phyloP scores from a whole-genome alignment of 1,140 invertebrate species.

The Frieseomelitta varia region DNA sequence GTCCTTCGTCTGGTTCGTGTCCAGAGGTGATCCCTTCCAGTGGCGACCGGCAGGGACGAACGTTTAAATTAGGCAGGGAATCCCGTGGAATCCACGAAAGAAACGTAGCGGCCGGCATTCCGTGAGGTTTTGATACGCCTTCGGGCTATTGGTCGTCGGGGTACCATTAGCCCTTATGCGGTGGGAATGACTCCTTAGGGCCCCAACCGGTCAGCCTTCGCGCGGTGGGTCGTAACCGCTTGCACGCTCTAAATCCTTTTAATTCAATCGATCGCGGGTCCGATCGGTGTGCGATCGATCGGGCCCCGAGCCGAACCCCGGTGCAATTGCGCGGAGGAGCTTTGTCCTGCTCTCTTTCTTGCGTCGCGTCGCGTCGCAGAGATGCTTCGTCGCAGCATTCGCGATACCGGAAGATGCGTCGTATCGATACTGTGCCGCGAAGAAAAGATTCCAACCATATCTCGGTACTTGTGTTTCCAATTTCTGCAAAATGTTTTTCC shows the following conservation, averaged over 20 bases:
- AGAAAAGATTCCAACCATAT: too few species aligned
- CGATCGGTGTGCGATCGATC: conserved; percentile 33
- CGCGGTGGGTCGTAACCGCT: conserved; percentile 46
- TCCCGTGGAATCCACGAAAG: conserved; percentile 77
- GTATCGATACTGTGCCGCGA: too few species aligned
- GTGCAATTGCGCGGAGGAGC: conserved; percentile 1
- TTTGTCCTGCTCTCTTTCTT: too few species aligned
- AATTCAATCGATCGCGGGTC: conserved; percentile 33
- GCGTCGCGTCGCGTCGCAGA: too few species aligned
- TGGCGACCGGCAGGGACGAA: conserved; percentile 67
- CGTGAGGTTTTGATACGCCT: conserved; percentile 76
- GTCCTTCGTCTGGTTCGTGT: conserved; percentile 55
- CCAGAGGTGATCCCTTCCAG: conserved; percentile 70
- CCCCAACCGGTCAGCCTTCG: conserved; percentile 61
- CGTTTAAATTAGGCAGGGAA: conserved; percentile 81
- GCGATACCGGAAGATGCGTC: conserved; percentile 1
- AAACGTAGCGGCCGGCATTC: conserved; percentile 75
- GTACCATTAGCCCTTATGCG: conserved; percentile 77
- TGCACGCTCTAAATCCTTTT: conserved; percentile 60
- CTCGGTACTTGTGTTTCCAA: too few species aligned
- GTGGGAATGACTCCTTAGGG: conserved; percentile 69
- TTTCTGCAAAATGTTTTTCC: too few species aligned
- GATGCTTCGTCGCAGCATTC: not conserved
- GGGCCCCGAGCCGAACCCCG: not conserved
- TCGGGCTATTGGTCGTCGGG: conserved; percentile 69